Evolutionary conservation across 2,113 vertebrate genomes (phyloP), one percentile per base, ranked within the genome.

Genomic region (Rhinoptilus africanus): DNA sequence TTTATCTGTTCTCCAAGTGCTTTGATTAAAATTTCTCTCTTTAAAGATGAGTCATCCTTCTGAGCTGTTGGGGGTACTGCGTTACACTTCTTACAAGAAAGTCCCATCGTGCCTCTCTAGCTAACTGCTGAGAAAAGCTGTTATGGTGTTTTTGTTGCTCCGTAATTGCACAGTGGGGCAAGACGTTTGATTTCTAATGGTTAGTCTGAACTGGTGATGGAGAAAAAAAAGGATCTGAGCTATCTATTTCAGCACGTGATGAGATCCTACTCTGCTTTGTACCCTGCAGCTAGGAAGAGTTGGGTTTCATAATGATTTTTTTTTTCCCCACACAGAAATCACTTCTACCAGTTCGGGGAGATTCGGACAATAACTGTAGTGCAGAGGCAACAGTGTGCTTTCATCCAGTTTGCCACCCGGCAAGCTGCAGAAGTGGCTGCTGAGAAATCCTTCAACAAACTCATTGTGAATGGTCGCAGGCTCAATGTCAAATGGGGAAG

Each of bases 401-500:
- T 99, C 94, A 99, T 99, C 96, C 99, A 99, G 98, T 99, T 99
- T 78, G 99, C 99, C 80, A 99, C 99, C 2, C 97, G 99, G 9
- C 99, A 99, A 72, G 97, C 99, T 12, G 99, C 99, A 3, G 99
- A 99, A 86, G 98, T 98, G 67, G 99, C 99, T 23, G 99, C 99
- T 1, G 99, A 99, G 97, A 99, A 99, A 96, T 99, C 99, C 62
- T 99, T 99, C 96, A 99, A 99, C 96, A 99, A 99, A 81, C 98
- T 99, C 76, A 99, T 99, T 59, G 99, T 99, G 91, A 99, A 99
- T 0, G 99, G 99, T 23, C 99, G 99, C 37, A 98, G 99, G 50
- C 99, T 99, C 71, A 99, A 99, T 4, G 99, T 99, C 95, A 99
- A 99, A 41, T 99, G 99, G 99, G 99, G 99, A 97, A 99, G 99